These are phyloP conservation scores for Daphoenositta chrysoptera DNA, from an alignment of 2,113 vertebrate genomes.

Conservation along the genomic window DNA sequence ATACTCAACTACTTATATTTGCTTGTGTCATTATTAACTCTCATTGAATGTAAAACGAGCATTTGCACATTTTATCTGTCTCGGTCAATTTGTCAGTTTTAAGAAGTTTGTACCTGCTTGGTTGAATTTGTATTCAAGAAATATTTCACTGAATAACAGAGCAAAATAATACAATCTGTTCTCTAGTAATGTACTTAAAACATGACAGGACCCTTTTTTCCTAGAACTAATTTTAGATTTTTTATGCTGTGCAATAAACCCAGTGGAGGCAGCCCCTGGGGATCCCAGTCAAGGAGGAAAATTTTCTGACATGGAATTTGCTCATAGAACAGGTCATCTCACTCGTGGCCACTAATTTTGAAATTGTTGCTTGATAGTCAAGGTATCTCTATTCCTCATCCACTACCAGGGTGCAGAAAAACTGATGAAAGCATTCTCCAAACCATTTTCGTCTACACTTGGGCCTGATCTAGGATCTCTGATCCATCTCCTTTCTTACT, in stretches of 20 bases:
- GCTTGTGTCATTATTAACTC: neutral
- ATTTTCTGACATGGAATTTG: neutral
- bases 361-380: neutral
- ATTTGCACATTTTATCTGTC: neutral
- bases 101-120: neutral
- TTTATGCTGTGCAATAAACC: neutral
- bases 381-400: neutral
- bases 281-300: neutral
- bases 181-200: neutral
- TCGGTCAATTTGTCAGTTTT: neutral
- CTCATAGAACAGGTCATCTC: neutral
- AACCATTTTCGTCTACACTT: neutral
- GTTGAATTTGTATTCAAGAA: neutral
- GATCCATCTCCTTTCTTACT: neutral
- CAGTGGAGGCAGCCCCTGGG: neutral
- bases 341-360: neutral
- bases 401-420: neutral
- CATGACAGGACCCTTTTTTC: neutral
- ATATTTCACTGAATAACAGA: neutral
- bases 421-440: neutral
- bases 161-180: neutral
- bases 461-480: neutral
- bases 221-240: neutral
- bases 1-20: neutral
- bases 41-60: fast-evolving